phyloP scores from a whole-genome alignment of 2,888 invertebrate species.

The Nebria salina region DNA sequence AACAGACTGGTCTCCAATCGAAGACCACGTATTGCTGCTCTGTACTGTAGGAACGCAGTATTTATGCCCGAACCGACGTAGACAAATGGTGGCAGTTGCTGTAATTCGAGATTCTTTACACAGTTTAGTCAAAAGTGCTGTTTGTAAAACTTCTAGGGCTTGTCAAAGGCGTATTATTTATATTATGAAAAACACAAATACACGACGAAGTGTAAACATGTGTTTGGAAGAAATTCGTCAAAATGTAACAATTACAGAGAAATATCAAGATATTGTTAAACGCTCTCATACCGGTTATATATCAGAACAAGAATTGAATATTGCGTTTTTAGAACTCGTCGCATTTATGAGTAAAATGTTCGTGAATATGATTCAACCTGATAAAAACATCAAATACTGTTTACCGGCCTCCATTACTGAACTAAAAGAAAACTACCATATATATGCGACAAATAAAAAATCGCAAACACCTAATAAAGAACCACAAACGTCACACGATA shows the following conservation, averaged over 20 bases:
- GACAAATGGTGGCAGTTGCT: slow-evolving; percentile 61
- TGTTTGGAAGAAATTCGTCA: slow-evolving; percentile 71
- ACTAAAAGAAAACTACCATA: slow-evolving; percentile 53
- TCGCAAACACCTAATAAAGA: slow-evolving; percentile 56
- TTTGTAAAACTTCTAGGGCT: slow-evolving; percentile 75
- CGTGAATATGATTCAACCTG: slow-evolving; percentile 51
- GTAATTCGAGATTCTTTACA: slow-evolving; percentile 69
- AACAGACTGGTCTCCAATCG: slow-evolving; percentile 73
- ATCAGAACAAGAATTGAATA: slow-evolving; percentile 54
- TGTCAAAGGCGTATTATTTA: slow-evolving; percentile 70
- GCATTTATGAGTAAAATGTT: slow-evolving; percentile 56
- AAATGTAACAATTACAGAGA: slow-evolving; percentile 63
- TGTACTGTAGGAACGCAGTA: slow-evolving; percentile 72
- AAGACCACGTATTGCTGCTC: slow-evolving; percentile 75
- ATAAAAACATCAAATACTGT: slow-evolving; percentile 37
- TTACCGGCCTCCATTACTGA: slow-evolving; percentile 59
- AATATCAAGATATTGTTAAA: slow-evolving; percentile 61
- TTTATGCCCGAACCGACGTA: slow-evolving; percentile 63
- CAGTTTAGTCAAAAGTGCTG: slow-evolving; percentile 61
- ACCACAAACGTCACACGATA: slow-evolving; percentile 63
- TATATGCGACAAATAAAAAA: slow-evolving; percentile 39
- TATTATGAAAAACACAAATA: slow-evolving; percentile 62
- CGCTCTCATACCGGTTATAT: slow-evolving; percentile 56
- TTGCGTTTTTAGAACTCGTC: slow-evolving; percentile 60
- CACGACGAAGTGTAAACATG: slow-evolving; percentile 68